Conservation (phyloP, 2,888 invertebrate species). For the Theretra japonica region DNA sequence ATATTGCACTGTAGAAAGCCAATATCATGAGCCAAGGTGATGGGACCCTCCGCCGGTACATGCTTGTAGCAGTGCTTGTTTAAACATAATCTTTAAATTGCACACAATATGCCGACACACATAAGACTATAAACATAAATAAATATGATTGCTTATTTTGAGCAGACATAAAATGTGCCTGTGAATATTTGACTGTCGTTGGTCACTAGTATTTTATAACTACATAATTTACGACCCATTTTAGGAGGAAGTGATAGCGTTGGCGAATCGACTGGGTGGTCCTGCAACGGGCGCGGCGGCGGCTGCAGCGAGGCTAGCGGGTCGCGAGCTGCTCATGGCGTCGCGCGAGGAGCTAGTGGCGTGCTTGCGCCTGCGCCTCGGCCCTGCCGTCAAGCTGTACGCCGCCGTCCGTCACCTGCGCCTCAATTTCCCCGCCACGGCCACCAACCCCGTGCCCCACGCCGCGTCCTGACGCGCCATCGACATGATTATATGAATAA, state of each 20-base stretch:
- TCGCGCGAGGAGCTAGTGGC: constrained; percentile 92
- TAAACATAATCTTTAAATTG: too few species aligned
- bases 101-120: too few species aligned
- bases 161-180: too few species aligned
- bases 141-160: too few species aligned
- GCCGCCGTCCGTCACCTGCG: constrained; percentile 67
- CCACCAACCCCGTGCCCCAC: constrained; percentile 8
- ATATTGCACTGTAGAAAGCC: too few species aligned
- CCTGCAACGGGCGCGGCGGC: constrained; percentile 62
- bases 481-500: constrained; percentile 13
- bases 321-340: constrained; percentile 92
- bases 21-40: too few species aligned
- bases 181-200: too few species aligned
- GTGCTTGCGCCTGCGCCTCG: constrained; percentile 90
- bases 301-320: constrained; percentile 87
- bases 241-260: constrained; percentile 67
- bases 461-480: constrained; percentile 2
- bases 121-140: too few species aligned
- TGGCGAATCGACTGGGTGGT: constrained; percentile 65
- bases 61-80: too few species aligned
- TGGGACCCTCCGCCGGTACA: too few species aligned
- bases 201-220: too few species aligned
- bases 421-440: constrained; percentile 37
- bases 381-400: constrained; percentile 90
- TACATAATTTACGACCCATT: constrained; percentile 41